A percentile compares a stretch with the other conserved stretches of the same genome.
These are phyloP conservation scores for Sinocyclocheilus anshuiensis DNA, from an alignment of 2,113 vertebrate species.

Conservation along the genomic window DNA sequence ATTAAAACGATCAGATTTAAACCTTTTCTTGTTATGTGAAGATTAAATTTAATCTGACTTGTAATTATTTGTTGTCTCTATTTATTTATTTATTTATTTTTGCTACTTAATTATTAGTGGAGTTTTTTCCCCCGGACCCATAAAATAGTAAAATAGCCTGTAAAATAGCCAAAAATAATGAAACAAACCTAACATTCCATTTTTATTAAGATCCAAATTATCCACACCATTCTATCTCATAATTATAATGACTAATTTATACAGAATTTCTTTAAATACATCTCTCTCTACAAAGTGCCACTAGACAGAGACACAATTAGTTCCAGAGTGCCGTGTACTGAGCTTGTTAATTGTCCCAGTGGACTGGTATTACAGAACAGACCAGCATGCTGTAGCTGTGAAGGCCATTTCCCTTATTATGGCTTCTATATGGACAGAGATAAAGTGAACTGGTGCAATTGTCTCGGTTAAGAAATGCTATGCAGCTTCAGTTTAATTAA, in stretches of 20 bases:
- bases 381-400: slow-evolving; percentile 4
- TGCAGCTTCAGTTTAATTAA: slow-evolving; percentile 36
- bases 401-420: slow-evolving; percentile 5
- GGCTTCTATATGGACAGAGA: slow-evolving; percentile 6
- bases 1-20: background rate
- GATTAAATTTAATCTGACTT: too few relatives aligned
- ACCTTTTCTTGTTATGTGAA: background rate
- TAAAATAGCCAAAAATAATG: background rate
- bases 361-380: slow-evolving; percentile 38
- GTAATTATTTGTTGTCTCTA: background rate
- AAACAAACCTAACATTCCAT: background rate
- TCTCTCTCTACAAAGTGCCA: background rate
- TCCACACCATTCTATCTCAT: background rate
- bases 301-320: background rate
- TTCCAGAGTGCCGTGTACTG: background rate
- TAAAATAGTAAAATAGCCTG: background rate
- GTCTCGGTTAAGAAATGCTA: background rate
- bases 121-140: background rate
- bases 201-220: background rate
- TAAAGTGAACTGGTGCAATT: slow-evolving; percentile 5
- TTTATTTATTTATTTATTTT: background rate
- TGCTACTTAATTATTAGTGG: background rate
- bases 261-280: background rate
- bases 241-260: slow-evolving; percentile 11
- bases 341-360: slow-evolving; percentile 29